Conservation (phyloP, 2,797 vertebrate genomes). For the Labroides dimidiatus region DNA sequence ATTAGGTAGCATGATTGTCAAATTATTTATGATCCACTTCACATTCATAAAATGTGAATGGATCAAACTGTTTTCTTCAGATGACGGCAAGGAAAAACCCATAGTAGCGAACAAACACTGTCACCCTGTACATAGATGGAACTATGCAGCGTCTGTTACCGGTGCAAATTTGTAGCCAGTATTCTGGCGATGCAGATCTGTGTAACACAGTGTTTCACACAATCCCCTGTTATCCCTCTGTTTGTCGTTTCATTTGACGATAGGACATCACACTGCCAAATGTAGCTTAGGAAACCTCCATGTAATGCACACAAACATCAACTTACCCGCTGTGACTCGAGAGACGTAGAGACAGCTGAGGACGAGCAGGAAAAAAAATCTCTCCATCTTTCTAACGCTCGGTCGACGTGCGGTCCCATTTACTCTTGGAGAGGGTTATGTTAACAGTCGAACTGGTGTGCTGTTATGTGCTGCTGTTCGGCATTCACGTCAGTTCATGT, state of each 20-base stretch:
- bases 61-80: conserved; percentile 16
- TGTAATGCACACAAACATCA: conserved; percentile 37
- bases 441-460: conserved; percentile 40
- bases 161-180: neutral
- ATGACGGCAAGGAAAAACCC: conserved; percentile 26
- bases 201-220: conserved; percentile 12
- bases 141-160: conserved; percentile 31
- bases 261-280: conserved; percentile 2
- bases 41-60: neutral
- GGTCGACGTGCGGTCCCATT: conserved; percentile 76
- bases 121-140: conserved; percentile 23
- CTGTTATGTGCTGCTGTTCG: conserved; percentile 38
- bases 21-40: neutral
- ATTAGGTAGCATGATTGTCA: conserved; percentile 11
- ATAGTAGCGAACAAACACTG: conserved; percentile 21
- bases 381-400: conserved; percentile 80
- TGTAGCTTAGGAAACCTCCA: conserved; percentile 7
- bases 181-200: conserved; percentile 2
- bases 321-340: conserved; percentile 82
- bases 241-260: neutral
- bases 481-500: conserved; percentile 66
- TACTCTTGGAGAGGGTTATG: conserved; percentile 60
- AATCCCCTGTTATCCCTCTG: conserved; percentile 27
- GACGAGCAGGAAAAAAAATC: conserved; percentile 74
- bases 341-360: conserved; percentile 77